phyloP scores from a whole-genome alignment of 2,113 vertebrate genomes.

The Uropsilus gracilis region DNA sequence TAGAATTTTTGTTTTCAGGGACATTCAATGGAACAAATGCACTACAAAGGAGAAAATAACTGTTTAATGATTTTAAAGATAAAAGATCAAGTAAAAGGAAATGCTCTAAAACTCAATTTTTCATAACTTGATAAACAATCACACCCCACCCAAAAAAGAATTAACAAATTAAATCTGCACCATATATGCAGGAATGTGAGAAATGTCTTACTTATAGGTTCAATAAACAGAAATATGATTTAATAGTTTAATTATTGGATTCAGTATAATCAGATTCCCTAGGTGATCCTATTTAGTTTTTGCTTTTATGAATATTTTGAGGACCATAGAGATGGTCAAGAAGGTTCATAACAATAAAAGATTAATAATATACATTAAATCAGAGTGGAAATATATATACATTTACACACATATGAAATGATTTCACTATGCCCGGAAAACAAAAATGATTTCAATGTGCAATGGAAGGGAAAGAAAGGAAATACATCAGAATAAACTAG shows the following conservation, averaged over 20 bases:
- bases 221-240: neutral
- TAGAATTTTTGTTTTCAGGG: conserved; percentile 92
- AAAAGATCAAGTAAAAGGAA: neutral
- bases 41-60: conserved; percentile 82
- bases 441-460: neutral
- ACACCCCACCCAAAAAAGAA: neutral
- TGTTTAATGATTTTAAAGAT: conserved; percentile 28
- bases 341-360: neutral
- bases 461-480: neutral
- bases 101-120: neutral
- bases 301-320: conserved; percentile 35
- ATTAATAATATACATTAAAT: neutral
- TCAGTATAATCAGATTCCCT: neutral
- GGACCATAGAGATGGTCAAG: neutral
- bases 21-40: conserved; percentile 94
- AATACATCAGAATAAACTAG: conserved; percentile 14
- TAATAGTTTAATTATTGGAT: conserved; percentile 8
- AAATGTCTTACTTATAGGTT: neutral
- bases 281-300: neutral
- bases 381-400: neutral
- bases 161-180: neutral
- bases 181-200: neutral
- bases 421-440: neutral
- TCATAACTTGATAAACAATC: neutral
- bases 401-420: too few relatives aligned